A percentile compares a stretch with the other conserved stretches of the same genome.
These are phyloP conservation scores for Lissocephala sabroskyi DNA, from an alignment of 2,888 invertebrate species.

Conservation along the genomic window DNA sequence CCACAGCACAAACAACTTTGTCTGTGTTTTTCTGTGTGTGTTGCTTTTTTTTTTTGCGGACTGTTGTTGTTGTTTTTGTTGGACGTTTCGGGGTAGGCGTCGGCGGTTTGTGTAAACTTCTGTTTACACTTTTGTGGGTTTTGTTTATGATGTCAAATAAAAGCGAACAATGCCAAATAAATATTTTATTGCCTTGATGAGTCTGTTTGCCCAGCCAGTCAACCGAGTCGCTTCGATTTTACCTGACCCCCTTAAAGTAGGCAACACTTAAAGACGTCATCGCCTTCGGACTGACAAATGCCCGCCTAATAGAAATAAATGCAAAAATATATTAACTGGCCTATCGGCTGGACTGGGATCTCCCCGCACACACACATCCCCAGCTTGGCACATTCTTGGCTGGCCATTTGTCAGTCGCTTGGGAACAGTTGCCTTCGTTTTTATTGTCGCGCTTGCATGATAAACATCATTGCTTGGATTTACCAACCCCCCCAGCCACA, in stretches of 20 bases:
- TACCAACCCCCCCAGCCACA: slow-evolving; percentile 47
- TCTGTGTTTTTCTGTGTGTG: slow-evolving; percentile 2
- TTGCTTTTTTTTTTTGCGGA: background rate
- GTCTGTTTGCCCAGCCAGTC: slow-evolving; percentile 30
- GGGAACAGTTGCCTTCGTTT: slow-evolving; percentile 50
- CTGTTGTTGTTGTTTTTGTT: slow-evolving; percentile 1
- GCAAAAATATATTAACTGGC: slow-evolving; percentile 60
- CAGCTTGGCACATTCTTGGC: too few species aligned
- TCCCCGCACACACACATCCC: too few species aligned
- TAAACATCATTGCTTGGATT: slow-evolving; percentile 61
- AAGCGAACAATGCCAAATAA: slow-evolving; percentile 67
- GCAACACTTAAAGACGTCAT: slow-evolving; percentile 2
- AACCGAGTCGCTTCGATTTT: too few species aligned
- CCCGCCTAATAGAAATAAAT: slow-evolving; percentile 63
- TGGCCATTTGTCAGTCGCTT: slow-evolving; percentile 55
- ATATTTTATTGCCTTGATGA: slow-evolving; percentile 62
- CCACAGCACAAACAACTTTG: slow-evolving; percentile 36
- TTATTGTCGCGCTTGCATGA: slow-evolving; percentile 65
- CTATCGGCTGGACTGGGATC: slow-evolving; percentile 46
- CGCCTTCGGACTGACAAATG: slow-evolving; percentile 66
- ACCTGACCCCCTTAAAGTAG: slow-evolving; percentile 1
- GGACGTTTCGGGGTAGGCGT: slow-evolving; percentile 3
- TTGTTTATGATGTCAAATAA: slow-evolving; percentile 65
- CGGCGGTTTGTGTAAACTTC: slow-evolving; percentile 46
- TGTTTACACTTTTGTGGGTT: slow-evolving; percentile 68